These are phyloP conservation scores for Chroicocephalus ridibundus DNA, from an alignment of 2,113 vertebrate genomes.

Conservation along the genomic window DNA sequence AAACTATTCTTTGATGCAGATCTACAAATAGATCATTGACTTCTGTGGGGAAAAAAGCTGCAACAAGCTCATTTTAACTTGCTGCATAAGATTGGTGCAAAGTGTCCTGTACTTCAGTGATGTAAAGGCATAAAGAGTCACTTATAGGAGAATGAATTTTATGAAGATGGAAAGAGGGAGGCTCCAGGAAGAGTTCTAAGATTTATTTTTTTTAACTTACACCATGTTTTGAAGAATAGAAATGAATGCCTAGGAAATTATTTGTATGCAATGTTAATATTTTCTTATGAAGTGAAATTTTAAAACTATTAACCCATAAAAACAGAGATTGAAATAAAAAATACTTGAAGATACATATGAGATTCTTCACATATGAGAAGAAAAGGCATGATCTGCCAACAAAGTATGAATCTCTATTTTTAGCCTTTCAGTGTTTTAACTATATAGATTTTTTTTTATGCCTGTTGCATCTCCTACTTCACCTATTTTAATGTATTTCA, in stretches of 20 bases:
- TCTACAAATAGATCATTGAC: not conserved
- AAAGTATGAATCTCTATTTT: not conserved
- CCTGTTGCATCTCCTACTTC: rapidly evolving
- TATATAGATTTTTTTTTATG: not conserved
- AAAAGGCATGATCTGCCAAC: not conserved
- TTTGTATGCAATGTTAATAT: not conserved
- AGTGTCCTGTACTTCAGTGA: not conserved
- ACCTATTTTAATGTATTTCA: not conserved
- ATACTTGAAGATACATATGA: not conserved
- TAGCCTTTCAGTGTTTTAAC: not conserved
- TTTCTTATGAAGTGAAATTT: not conserved
- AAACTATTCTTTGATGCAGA: not conserved
- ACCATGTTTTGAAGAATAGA: not conserved
- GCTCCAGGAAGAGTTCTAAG: not conserved
- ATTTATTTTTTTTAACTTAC: not conserved
- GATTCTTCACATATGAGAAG: not conserved
- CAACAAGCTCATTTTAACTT: not conserved
- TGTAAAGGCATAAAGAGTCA: not conserved
- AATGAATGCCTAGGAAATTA: not conserved
- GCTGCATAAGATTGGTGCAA: not conserved
- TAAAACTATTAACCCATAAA: not conserved
- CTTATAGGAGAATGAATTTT: not conserved
- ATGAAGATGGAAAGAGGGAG: not conserved
- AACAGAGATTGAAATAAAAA: not conserved
- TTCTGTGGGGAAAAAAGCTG: not conserved